Base-by-base conservation (phyloP, 2,888 invertebrate genomes). In the Cerastoderma edule region DNA sequence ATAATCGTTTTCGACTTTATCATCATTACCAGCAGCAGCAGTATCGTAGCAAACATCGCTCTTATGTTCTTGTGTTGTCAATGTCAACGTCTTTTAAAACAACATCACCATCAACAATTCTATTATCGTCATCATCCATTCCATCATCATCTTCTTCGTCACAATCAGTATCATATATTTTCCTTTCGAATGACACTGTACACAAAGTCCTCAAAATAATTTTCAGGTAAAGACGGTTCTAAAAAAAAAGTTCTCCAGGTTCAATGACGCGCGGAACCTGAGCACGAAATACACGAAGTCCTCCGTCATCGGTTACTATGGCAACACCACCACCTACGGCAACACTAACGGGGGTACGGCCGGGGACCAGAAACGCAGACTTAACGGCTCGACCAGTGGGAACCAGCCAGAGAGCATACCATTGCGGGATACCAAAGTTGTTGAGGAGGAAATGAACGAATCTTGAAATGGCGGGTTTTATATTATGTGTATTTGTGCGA, bases 201-300 rank as follows among this genome's bases (percentile, higher is more conserved):
- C n/a, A n/a, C n/a, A n/a, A n/a, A n/a, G n/a, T n/a, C n/a, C n/a
- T n/a, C n/a, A n/a, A n/a, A n/a, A n/a, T n/a, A n/a, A n/a, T 22
- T 78, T 77, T 19, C 75, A 89, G 89, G 89, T 89, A 1, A 83
- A 84, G 54, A 70, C 87, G 0, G 83, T 87, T 33, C 54, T 89
- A n/a, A 86, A 88, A 65, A 88, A 89, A 67, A 88, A 87, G 53
- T 53, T 89, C 4, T 80, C 78, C 13, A 74, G 84, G 44, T 84
- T 85, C 32, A 86, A 87, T 66, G 89, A 89, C 56, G 87, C 84
- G 27, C 73, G 88, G 3, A 83, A 85, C 0, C 72, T 89, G 22
- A 85, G 85, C 27, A 86, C 88, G 3, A 84, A 87, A 60, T 88
- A 86, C 75, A 89, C 89, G 33, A 85, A 85, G 48, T 84, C 88